Evolutionary conservation across 2,888 invertebrate species (phyloP).

Genomic region (Anagyrus pseudococci): DNA sequence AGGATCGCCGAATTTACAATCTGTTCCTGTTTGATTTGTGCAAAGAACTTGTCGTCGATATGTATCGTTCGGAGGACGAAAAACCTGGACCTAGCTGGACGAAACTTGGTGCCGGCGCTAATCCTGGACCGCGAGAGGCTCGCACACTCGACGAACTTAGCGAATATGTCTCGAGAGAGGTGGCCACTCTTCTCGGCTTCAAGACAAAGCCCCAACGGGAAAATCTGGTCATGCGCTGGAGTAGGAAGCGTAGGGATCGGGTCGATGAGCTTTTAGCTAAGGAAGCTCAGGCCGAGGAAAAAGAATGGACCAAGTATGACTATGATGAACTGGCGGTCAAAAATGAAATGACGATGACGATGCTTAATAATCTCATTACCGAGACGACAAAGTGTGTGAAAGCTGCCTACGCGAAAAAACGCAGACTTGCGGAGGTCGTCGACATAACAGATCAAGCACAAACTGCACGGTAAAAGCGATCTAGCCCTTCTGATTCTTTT

Average conservation of each 20-base stretch:
- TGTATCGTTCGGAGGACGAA: slow-evolving; percentile 62
- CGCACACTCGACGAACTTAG: slow-evolving; percentile 63
- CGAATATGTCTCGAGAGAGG: slow-evolving; percentile 64
- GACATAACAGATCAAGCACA: background rate
- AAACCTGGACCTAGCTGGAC: slow-evolving; percentile 65
- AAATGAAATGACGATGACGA: slow-evolving; percentile 64
- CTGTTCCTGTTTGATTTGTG: slow-evolving; percentile 71
- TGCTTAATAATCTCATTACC: slow-evolving; percentile 54
- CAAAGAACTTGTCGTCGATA: slow-evolving; percentile 66
- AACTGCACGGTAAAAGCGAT: slow-evolving; percentile 13
- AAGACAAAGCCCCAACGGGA: slow-evolving; percentile 65
- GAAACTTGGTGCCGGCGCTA: slow-evolving; percentile 60
- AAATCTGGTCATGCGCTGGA: slow-evolving; percentile 69
- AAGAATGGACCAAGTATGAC: slow-evolving; percentile 77
- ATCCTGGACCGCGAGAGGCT: slow-evolving; percentile 57
- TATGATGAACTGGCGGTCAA: slow-evolving; percentile 75
- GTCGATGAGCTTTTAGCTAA: slow-evolving; percentile 76
- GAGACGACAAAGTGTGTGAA: slow-evolving; percentile 57
- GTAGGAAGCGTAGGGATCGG: slow-evolving; percentile 71
- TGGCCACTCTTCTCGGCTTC: slow-evolving; percentile 65
- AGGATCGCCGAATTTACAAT: slow-evolving; percentile 62
- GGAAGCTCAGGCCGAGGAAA: slow-evolving; percentile 75
- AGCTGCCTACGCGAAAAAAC: slow-evolving; percentile 53
- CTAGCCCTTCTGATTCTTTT: background rate
- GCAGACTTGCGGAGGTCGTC: background rate